Evolutionary conservation across 2,888 invertebrate genomes (phyloP).

Genomic region (Pterobdella sp.): DNA sequence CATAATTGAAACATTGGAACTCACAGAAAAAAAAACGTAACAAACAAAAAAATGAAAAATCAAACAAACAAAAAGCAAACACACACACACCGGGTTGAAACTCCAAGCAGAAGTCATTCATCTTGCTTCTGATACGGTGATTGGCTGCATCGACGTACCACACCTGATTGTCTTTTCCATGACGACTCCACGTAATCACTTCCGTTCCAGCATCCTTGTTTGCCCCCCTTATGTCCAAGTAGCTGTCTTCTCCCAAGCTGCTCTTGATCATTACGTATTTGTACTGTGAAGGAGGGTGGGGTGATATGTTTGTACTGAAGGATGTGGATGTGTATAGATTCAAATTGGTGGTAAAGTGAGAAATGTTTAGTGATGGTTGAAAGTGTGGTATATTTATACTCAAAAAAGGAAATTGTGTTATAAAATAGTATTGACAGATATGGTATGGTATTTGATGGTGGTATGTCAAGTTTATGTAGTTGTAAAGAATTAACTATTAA

Average conservation of each 20-base stretch:
- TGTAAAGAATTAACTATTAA: too few species aligned
- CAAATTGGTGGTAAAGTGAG: too few species aligned
- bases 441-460: too few species aligned
- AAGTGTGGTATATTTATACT: too few species aligned
- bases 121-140: conserved; percentile 30
- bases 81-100: conserved; percentile 17
- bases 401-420: too few species aligned
- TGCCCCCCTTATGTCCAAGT: background rate
- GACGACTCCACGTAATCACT: background rate
- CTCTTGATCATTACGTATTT: background rate
- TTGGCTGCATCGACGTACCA: conserved; percentile 33
- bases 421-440: too few species aligned
- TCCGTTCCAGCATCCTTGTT: background rate
- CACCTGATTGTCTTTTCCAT: background rate
- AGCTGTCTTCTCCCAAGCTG: background rate
- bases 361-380: too few species aligned
- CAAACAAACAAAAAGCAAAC: background rate
- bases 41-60: background rate
- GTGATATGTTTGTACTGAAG: background rate
- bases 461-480: too few species aligned
- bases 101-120: conserved; percentile 30
- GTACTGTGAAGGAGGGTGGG: background rate
- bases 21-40: conserved; percentile 1
- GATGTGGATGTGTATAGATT: background rate
- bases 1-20: background rate